phyloP scores from a whole-genome alignment of 1,140 invertebrate genomes.

The Babylonia areolata region DNA sequence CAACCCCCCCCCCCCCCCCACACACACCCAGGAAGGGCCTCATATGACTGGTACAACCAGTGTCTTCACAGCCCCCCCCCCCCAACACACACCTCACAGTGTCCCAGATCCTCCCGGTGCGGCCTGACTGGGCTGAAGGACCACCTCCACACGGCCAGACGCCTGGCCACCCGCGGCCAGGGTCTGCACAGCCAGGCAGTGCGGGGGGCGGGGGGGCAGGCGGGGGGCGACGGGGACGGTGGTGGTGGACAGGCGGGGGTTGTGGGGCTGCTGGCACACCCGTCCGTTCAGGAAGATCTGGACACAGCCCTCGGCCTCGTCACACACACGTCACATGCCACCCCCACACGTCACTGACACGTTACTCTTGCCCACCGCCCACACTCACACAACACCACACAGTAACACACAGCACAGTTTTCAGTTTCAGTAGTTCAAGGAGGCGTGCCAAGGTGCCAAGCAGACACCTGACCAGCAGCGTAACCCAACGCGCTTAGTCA shows the following conservation, averaged over 20 bases:
- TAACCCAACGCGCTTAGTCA: too few relatives aligned
- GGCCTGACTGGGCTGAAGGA: too few relatives aligned
- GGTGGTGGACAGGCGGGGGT: conserved; percentile 55
- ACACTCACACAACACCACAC: neutral
- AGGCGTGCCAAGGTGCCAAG: too few relatives aligned
- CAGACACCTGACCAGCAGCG: too few relatives aligned
- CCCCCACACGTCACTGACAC: neutral
- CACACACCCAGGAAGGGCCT: too few relatives aligned
- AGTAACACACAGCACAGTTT: neutral
- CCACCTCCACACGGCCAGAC: conserved; percentile 59
- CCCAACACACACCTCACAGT: too few relatives aligned
- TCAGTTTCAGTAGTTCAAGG: too few relatives aligned
- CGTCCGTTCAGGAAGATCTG: conserved; percentile 64
- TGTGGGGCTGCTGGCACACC: conserved; percentile 49
- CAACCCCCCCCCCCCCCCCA: too few relatives aligned
- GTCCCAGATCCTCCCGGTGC: too few relatives aligned
- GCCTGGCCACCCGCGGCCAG: conserved; percentile 54
- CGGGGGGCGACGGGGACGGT: conserved; percentile 51
- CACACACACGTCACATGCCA: neutral
- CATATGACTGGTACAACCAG: too few relatives aligned
- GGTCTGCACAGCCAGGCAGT: conserved; percentile 64
- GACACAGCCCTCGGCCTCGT: neutral
- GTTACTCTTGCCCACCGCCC: neutral
- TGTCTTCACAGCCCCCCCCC: too few relatives aligned
- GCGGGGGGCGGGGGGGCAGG: conserved; percentile 41